Evolutionary conservation across 2,888 invertebrate species (phyloP), one percentile per base, ranked within the genome.

Genomic region (Sarcophaga rosellei): DNA sequence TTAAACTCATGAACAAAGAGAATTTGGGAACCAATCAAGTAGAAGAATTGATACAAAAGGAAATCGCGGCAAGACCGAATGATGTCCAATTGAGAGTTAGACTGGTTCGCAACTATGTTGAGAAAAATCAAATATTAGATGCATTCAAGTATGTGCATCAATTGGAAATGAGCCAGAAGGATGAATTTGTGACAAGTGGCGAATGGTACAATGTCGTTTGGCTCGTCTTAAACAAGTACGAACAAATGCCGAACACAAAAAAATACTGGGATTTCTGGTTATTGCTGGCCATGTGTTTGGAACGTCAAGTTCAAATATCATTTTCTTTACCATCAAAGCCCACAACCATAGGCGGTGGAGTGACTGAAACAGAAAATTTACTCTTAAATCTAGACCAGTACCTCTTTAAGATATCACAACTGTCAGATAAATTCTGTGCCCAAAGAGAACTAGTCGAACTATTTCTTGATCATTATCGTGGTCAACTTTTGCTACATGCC

Each of bases 351-450:
- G 77, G 87, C 4, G 89, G 82, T 57, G 88, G 87, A n/a, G 90
- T 89, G 5, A 91, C 94, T 5, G 95, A 96, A 88, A 94, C 94
- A 68, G 94, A 94, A 85, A 94, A 94, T 82, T 92, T 95, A 12
- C 92, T 96, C n/a, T 95, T 94, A 92, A 95, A 95, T 86, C 95
- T 98, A 91, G 98, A 98, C 93, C 96, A 97, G 91, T 95, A 95
- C 78, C 92, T 97, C 23, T 94, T 94, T 70, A 94, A 95, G 89
- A 95, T 95, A 15, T 91, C 92, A 2, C 92, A 93, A 44, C 75
- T 89, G 5, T 81, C 89, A 4, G 90, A 90, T 11, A 90, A 89
- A 12, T 84, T 92, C 20, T 93, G 93, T 84, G 91, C 93, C 0
- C 94, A 94, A 85, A 92, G 93, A 61, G 94, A 95, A 79, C 89